phyloP scores from a whole-genome alignment of 2,797 vertebrate species.

The Tympanoctomys barrerae region DNA sequence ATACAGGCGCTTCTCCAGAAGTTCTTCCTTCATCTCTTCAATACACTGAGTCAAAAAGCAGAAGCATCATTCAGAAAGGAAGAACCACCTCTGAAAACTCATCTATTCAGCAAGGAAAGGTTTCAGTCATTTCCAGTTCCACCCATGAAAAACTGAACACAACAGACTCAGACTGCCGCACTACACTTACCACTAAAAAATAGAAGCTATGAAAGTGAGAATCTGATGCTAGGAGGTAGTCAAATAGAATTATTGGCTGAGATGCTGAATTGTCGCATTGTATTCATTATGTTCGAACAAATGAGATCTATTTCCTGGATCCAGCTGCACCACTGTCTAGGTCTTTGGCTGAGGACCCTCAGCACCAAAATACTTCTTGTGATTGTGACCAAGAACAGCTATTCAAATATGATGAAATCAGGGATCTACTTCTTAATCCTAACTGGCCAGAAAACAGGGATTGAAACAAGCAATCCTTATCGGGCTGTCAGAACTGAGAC shows the following conservation, averaged over 20 bases:
- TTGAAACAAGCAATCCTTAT: slow-evolving; percentile 95
- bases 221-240: neutral
- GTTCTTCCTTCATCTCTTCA: slow-evolving; percentile 70
- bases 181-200: neutral
- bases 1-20: slow-evolving; percentile 74
- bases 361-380: slow-evolving; percentile 71
- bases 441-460: slow-evolving; percentile 89
- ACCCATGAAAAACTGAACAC: slow-evolving; percentile 86
- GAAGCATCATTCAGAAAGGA: slow-evolving; percentile 84
- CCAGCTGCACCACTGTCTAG: slow-evolving; percentile 89
- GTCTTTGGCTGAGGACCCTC: slow-evolving; percentile 86
- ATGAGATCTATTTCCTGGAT: slow-evolving; percentile 93
- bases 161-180: slow-evolving; percentile 80
- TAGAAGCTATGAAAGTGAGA: slow-evolving; percentile 55
- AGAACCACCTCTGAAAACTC: slow-evolving; percentile 81
- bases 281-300: slow-evolving; percentile 94
- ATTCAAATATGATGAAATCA: slow-evolving; percentile 83
- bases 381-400: slow-evolving; percentile 84
- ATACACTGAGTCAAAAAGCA: slow-evolving; percentile 64
- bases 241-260: slow-evolving; percentile 65
- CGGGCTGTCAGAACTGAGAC: slow-evolving; percentile 94
- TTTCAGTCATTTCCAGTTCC: slow-evolving; percentile 88
- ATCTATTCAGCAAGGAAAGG: slow-evolving; percentile 83
- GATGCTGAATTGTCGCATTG: slow-evolving; percentile 86
- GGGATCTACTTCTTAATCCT: slow-evolving; percentile 91